phyloP scores from a whole-genome alignment of 1,140 invertebrate genomes.

The Euborellia annulipes region DNA sequence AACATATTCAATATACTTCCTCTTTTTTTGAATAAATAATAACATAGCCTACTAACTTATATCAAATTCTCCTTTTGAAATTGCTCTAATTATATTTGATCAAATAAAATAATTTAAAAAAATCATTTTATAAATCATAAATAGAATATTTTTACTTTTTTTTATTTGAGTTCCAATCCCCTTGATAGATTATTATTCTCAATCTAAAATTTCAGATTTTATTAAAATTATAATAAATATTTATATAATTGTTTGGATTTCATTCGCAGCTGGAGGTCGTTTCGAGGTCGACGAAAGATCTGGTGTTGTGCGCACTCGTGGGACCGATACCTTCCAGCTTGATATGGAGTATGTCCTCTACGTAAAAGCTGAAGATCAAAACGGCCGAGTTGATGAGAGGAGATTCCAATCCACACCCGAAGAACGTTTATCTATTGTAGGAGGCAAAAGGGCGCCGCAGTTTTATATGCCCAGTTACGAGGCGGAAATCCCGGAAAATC shows the following conservation, averaged over 20 bases:
- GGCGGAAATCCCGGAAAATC: constrained; percentile 87
- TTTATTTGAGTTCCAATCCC: too few species aligned
- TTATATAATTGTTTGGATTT: neutral
- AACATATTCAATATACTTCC: too few species aligned
- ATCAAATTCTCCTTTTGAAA: too few species aligned
- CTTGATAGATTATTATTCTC: too few species aligned
- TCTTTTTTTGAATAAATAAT: too few species aligned
- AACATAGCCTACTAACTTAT: too few species aligned
- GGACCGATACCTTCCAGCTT: constrained; percentile 79
- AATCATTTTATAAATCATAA: too few species aligned
- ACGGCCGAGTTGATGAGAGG: constrained; percentile 74
- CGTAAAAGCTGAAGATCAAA: constrained; percentile 90
- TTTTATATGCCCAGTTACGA: constrained; percentile 88
- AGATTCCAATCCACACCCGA: constrained; percentile 81
- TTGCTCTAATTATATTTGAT: too few species aligned
- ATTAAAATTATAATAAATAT: too few species aligned
- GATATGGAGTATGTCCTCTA: constrained; percentile 94
- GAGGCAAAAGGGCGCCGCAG: constrained; percentile 82
- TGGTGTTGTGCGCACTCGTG: constrained; percentile 80
- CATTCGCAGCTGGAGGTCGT: constrained; percentile 41
- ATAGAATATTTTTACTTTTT: too few species aligned
- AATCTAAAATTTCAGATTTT: too few species aligned
- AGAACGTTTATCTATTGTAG: constrained; percentile 79
- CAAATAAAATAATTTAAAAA: too few species aligned
- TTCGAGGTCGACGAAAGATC: constrained; percentile 86